A percentile compares a stretch with the other conserved stretches of the same genome.
Conservation (phyloP, 2,888 invertebrate genomes). For the Isotomurus palustris region DNA sequence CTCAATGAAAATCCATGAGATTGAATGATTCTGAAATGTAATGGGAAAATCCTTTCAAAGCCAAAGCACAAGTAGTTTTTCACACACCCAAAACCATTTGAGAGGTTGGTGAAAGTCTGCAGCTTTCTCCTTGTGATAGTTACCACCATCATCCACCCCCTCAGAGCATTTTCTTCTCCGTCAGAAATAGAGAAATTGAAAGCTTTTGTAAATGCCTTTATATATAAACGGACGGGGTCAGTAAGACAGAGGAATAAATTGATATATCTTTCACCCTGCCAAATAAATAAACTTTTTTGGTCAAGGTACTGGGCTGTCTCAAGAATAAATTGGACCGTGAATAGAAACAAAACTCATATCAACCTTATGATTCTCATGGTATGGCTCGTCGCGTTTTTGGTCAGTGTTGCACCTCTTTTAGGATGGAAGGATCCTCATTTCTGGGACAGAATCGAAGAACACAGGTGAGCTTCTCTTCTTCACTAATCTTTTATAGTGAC, state of each 20-base stretch:
- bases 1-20: conserved; percentile 15
- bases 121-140: not conserved
- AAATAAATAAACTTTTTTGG: not conserved
- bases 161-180: not conserved
- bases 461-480: conserved; percentile 47
- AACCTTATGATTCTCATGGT: conserved; percentile 75
- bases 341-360: conserved; percentile 69
- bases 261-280: conserved; percentile 13
- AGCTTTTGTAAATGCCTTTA: not conserved
- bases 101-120: no score
- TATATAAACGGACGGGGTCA: not conserved
- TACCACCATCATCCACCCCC: not conserved
- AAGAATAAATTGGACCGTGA: conserved; percentile 81
- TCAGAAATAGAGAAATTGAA: not conserved
- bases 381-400: conserved; percentile 76
- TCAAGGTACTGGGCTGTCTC: conserved; percentile 84
- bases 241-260: conserved; percentile 13
- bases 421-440: conserved; percentile 73
- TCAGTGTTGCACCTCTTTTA: conserved; percentile 80
- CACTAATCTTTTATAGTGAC: no score
- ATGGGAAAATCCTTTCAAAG: conserved; percentile 36
- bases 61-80: conserved; percentile 36
- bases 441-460: conserved; percentile 58
- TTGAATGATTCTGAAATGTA: conserved; percentile 17
- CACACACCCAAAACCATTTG: conserved; percentile 20